These are phyloP conservation scores for Balanococcus diminutus DNA, from an alignment of 2,888 invertebrate species.

Conservation along the genomic window DNA sequence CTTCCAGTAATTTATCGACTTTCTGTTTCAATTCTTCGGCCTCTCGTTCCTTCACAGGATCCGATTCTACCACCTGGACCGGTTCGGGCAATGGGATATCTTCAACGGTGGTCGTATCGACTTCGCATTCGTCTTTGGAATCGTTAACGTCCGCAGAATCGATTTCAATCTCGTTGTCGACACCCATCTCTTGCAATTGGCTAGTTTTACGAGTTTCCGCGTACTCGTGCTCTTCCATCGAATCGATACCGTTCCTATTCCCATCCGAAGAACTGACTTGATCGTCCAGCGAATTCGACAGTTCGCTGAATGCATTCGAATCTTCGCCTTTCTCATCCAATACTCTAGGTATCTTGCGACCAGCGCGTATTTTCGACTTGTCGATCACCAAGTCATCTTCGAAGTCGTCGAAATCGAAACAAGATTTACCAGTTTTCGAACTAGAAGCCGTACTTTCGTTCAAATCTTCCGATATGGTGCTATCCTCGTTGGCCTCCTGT, in stretches of 20 bases:
- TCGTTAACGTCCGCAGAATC: slow-evolving; percentile 36
- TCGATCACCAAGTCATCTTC: slow-evolving; percentile 60
- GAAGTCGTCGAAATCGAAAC: slow-evolving; percentile 75
- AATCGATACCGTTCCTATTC: not conserved
- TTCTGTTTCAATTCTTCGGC: slow-evolving; percentile 59
- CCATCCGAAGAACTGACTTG: not conserved
- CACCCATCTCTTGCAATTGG: slow-evolving; percentile 45
- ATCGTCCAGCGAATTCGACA: not conserved
- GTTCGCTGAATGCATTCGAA: not conserved
- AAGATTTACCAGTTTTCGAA: slow-evolving; percentile 64
- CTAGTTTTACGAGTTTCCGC: slow-evolving; percentile 11
- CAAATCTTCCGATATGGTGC: slow-evolving; percentile 48
- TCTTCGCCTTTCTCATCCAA: slow-evolving; percentile 33
- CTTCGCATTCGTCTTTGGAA: not conserved
- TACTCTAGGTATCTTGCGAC: slow-evolving; percentile 48
- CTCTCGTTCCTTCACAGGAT: slow-evolving; percentile 56
- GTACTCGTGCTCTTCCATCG: not conserved
- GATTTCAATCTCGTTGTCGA: slow-evolving; percentile 48
- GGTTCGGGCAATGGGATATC: not conserved
- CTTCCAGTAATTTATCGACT: slow-evolving; percentile 68
- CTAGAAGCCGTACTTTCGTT: slow-evolving; percentile 58
- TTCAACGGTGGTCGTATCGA: slow-evolving; percentile 27
- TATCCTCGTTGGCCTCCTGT: slow-evolving; percentile 61
- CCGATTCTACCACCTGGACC: not conserved
- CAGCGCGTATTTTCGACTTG: slow-evolving; percentile 36